Conservation (phyloP, 1,140 invertebrate species). For the Caenorhabditis briggsae region DNA sequence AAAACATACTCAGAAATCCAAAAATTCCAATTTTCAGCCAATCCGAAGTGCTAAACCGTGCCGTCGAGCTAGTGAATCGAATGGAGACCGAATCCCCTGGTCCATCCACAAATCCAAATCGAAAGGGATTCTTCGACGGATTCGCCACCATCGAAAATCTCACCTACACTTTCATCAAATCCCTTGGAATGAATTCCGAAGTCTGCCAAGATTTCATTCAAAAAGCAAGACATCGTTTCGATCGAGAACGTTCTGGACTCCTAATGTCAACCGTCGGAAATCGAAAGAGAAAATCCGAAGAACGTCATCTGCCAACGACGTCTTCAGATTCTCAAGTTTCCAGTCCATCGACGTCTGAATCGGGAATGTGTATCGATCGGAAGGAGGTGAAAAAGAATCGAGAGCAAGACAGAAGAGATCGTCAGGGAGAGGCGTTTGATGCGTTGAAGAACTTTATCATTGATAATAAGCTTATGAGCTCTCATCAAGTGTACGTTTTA, state of each 20-base stretch:
- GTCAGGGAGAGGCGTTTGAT: conserved; percentile 33
- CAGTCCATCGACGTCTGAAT: conserved; percentile 12
- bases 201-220: conserved; percentile 17
- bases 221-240: conserved; percentile 5
- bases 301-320: not conserved
- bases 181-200: not conserved
- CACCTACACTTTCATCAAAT: conserved; percentile 45
- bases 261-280: not conserved
- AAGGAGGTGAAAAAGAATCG: conserved; percentile 45
- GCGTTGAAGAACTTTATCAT: conserved; percentile 35
- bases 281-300: not conserved
- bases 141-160: conserved; percentile 5
- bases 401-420: conserved; percentile 27
- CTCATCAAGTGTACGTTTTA: conserved; percentile 40
- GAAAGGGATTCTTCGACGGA: conserved; percentile 45
- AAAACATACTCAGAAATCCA: not conserved
- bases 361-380: not conserved
- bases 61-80: conserved; percentile 3
- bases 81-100: conserved; percentile 33
- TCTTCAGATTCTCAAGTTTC: not conserved
- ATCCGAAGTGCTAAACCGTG: not conserved
- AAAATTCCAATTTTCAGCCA: not conserved
- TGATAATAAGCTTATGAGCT: conserved; percentile 10
- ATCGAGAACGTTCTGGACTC: not conserved
- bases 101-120: conserved; percentile 11